phyloP scores from a whole-genome alignment of 1,140 invertebrate species.

The Thaumetopoea pityocampa region DNA sequence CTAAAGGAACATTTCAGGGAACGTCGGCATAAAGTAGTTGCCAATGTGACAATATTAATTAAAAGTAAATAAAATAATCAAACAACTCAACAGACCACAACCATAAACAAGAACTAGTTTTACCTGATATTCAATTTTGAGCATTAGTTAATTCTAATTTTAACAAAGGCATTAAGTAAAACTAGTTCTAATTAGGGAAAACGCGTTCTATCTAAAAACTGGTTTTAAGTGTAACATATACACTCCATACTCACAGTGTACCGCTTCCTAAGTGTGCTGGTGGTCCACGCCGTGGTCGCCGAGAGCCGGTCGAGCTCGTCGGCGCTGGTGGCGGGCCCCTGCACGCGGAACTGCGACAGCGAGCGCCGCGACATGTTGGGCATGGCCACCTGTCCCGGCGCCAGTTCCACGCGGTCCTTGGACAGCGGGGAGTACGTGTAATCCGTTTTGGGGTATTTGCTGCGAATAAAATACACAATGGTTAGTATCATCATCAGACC shows the following conservation, averaged over 20 bases:
- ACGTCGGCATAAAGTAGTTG: no score
- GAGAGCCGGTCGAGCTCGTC: conserved; percentile 44
- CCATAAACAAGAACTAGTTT: no score
- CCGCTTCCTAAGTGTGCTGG: conserved; percentile 38
- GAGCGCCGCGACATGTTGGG: conserved; percentile 88
- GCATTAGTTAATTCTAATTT: no score
- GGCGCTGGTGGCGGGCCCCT: conserved; percentile 40
- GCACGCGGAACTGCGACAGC: conserved; percentile 60
- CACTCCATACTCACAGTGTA: conserved; percentile 39
- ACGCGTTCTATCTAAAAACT: no score
- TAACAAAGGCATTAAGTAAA: no score
- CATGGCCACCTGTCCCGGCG: conserved; percentile 85
- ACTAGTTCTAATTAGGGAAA: no score
- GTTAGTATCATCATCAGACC: not conserved
- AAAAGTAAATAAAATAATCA: no score
- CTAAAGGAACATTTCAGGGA: no score
- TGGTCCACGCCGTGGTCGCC: conserved; percentile 31
- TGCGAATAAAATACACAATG: conserved; percentile 46
- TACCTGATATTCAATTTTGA: no score
- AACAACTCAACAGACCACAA: no score
- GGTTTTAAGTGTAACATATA: no score
- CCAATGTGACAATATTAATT: no score
- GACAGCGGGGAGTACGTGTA: conserved; percentile 87
- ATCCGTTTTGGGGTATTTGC: conserved; percentile 88
- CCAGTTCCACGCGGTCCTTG: conserved; percentile 85